phyloP scores from a whole-genome alignment of 2,113 vertebrate genomes.

The Tyto alba region DNA sequence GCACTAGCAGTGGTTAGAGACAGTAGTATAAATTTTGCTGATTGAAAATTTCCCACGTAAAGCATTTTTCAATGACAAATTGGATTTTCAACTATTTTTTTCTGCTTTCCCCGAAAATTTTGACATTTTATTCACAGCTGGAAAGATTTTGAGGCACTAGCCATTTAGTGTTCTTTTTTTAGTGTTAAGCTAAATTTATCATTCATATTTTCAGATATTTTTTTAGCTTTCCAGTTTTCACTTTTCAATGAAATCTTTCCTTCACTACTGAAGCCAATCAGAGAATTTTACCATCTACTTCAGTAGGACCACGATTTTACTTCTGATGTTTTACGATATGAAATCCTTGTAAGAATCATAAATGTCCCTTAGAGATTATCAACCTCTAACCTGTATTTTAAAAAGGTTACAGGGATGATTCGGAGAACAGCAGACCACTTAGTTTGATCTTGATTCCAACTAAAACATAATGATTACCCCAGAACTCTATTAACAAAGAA shows the following conservation, averaged over 20 bases:
- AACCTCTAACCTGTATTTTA: background rate
- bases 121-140: slow-evolving; percentile 37
- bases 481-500: slow-evolving; percentile 11
- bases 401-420: background rate
- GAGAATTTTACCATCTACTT: background rate
- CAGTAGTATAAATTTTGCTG: background rate
- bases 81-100: background rate
- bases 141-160: background rate
- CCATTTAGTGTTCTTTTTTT: slow-evolving; percentile 5
- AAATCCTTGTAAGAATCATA: background rate
- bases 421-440: background rate
- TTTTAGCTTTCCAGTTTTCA: slow-evolving; percentile 1
- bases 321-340: background rate
- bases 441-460: background rate
- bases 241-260: background rate
- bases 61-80: background rate
- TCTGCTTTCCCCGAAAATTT: background rate
- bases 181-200: slow-evolving; percentile 8
- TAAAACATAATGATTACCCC: background rate
- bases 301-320: background rate
- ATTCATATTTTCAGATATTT: background rate
- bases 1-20: background rate
- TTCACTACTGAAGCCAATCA: background rate
- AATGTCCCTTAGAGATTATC: background rate
- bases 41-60: background rate